These are phyloP conservation scores for Callocephalon fimbriatum DNA, from an alignment of 2,113 vertebrate genomes.

Conservation along the genomic window DNA sequence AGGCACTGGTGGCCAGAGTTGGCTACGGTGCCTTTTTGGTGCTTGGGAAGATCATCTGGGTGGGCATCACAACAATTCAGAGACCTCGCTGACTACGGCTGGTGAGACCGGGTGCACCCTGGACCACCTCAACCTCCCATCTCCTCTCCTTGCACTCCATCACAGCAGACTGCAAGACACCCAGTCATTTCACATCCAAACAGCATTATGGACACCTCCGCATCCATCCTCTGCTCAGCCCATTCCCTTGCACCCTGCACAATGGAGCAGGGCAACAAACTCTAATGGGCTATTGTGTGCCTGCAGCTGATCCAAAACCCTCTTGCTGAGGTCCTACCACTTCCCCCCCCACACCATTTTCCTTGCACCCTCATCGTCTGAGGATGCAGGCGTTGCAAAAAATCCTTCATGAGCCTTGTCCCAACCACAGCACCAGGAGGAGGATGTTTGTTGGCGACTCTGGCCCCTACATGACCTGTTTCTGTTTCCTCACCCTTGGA, in stretches of 20 bases:
- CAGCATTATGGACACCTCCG: fast-evolving
- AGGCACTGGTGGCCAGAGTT: neutral
- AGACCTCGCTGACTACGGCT: neutral
- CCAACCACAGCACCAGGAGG: neutral
- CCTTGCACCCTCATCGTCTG: neutral
- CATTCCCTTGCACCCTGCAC: neutral
- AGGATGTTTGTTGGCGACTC: neutral
- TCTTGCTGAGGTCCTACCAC: neutral
- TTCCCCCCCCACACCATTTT: neutral
- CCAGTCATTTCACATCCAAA: neutral
- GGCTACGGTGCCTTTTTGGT: neutral
- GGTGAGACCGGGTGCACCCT: neutral
- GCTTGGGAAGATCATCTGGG: neutral
- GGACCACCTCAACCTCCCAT: neutral
- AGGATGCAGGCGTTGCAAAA: neutral
- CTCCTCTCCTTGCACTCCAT: neutral
- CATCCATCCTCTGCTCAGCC: neutral
- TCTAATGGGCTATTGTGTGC: fast-evolving
- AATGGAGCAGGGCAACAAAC: fast-evolving
- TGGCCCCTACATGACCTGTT: neutral
- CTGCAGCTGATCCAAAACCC: neutral
- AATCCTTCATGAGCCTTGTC: neutral
- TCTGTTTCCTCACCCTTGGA: neutral
- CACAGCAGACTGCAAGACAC: neutral
- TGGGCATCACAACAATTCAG: neutral